Percentiles rank a stretch among this genome's conserved stretches.
Evolutionary conservation across 2,888 invertebrate genomes (phyloP).

Genomic region (Callinectes sapidus): DNA sequence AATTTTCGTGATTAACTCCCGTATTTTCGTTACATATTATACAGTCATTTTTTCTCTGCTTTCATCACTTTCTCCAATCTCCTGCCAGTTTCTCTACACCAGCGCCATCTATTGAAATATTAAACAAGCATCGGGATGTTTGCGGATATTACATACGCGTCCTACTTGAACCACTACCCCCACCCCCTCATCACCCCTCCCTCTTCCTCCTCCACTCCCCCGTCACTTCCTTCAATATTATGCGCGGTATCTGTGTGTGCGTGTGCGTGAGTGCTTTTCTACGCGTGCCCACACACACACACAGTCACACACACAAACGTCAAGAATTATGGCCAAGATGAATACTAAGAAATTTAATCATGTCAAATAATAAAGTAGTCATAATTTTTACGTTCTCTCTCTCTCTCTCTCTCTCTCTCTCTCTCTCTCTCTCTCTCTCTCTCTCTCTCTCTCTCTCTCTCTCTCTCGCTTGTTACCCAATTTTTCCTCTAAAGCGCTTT

Average conservation of each 20-base stretch:
- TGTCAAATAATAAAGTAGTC: not conserved
- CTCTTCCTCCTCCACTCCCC: not conserved
- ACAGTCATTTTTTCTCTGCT: too few relatives aligned
- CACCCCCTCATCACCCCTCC: too few relatives aligned
- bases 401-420: constrained; percentile 44
- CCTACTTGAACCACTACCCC: too few relatives aligned
- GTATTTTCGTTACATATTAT: not conserved
- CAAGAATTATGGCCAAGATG: not conserved
- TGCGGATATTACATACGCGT: too few relatives aligned
- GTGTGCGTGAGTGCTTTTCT: not conserved
- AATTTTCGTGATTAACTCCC: not conserved
- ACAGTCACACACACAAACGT: not conserved
- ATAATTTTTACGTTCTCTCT: constrained; percentile 2
- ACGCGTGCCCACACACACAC: constrained; percentile 3
- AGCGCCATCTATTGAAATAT: not conserved
- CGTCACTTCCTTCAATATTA: not conserved
- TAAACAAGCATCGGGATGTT: not conserved
- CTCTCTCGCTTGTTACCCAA: not conserved
- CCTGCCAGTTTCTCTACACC: not conserved
- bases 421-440: constrained; percentile 48
- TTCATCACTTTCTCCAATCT: not conserved
- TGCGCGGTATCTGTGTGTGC: too few relatives aligned
- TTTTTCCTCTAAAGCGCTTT: not conserved
- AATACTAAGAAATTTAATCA: constrained; percentile 2
- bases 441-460: constrained; percentile 42